phyloP scores from a whole-genome alignment of 2,113 vertebrate genomes.

The Rattus rattus region DNA sequence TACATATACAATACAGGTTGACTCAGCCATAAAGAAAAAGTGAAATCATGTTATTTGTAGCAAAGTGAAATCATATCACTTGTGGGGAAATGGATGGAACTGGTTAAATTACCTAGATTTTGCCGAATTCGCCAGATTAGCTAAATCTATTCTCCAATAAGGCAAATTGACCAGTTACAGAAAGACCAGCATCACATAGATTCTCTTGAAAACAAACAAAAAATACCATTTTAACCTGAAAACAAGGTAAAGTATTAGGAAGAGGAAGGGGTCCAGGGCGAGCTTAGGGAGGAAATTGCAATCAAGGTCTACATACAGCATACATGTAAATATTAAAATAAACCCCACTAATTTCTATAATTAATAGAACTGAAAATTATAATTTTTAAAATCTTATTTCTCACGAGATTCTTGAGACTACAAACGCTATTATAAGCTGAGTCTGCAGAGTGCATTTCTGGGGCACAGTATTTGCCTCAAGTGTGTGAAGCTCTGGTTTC shows the following conservation, averaged over 20 bases:
- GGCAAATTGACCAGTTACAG: neutral
- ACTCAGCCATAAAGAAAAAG: neutral
- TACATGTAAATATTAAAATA: neutral
- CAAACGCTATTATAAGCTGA: neutral
- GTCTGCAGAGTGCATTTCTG: neutral
- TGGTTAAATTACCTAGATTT: neutral
- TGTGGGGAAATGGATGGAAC: neutral
- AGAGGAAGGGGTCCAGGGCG: neutral
- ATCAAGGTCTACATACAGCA: neutral
- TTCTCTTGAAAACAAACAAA: neutral
- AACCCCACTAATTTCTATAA: neutral
- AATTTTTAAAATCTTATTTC: neutral
- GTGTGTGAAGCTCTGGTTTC: neutral
- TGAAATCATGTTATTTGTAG: neutral
- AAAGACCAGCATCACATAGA: neutral
- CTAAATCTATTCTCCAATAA: neutral
- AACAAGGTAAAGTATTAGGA: neutral
- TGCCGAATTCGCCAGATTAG: neutral
- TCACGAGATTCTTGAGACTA: constrained; percentile 61
- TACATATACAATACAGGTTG: neutral
- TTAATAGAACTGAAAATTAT: neutral
- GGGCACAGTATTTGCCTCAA: neutral
- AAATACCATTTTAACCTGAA: neutral
- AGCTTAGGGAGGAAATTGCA: neutral
- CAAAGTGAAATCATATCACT: neutral